Conservation (phyloP, 2,113 vertebrate species). For the Pterocles orientalis region DNA sequence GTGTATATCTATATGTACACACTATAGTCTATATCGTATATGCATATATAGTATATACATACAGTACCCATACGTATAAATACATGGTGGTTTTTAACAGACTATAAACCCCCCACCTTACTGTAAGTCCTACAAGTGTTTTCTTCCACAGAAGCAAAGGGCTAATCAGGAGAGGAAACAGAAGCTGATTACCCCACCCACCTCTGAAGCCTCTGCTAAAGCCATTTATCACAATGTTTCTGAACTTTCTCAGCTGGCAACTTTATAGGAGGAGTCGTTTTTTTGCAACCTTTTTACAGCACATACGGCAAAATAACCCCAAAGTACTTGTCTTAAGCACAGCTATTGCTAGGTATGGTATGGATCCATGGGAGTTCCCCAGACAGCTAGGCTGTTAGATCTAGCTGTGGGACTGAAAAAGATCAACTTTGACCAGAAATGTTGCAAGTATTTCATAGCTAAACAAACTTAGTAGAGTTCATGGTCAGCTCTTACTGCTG, state of each 20-base stretch:
- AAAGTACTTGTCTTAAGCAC: background rate
- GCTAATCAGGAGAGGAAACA: conserved; percentile 50
- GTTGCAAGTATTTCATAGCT: background rate
- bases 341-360: background rate
- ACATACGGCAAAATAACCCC: background rate
- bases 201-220: background rate
- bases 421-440: background rate
- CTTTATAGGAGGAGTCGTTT: background rate
- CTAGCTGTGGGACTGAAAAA: background rate
- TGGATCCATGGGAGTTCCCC: background rate
- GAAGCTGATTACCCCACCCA: conserved; percentile 38
- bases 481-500: background rate
- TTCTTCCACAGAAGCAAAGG: background rate
- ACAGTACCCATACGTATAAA: background rate
- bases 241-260: background rate
- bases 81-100: background rate
- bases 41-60: background rate
- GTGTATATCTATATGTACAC: background rate
- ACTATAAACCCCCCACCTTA: background rate
- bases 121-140: background rate
- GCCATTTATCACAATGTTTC: background rate
- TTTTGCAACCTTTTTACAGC: background rate
- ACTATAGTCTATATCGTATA: too few relatives aligned
- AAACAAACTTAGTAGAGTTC: background rate
- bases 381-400: background rate